Base-by-base conservation (phyloP, 1,140 invertebrate species). In the Melitaea cinxia region DNA sequence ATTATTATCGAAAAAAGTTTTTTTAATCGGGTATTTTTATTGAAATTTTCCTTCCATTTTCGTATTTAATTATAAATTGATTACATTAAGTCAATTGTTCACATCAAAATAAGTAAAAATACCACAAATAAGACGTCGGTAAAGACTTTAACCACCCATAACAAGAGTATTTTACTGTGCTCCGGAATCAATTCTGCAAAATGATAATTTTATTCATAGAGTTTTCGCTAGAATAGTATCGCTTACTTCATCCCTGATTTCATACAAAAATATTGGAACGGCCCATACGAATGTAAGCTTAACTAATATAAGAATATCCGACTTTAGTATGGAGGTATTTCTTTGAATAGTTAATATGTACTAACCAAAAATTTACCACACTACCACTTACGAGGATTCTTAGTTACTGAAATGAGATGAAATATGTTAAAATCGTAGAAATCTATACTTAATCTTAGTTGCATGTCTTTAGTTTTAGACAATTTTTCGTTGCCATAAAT, bases 151-250 rank as follows among this genome's bases (percentile, higher is more conserved):
- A 59, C 57, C 52, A 66, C 57, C 49, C 64, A 79, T 82, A 75
- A 77, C 77, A 73, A 75, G 75, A 85, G 80, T 82, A 87, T 86
- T 88, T 87, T 85, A 86, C 83, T 85, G 76, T 78, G 73, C 79
- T 79, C 75, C 83, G 80, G 80, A 90, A 90, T 90, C 88, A 90
- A 90, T 90, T 90, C 85, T 80, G 81, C 81, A 83, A 87, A 90
- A 90, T 85, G 88, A 90, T 90, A 90, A 90, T 90, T 90, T 90
- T 88, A 90, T 90, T 88, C 85, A 90, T 90, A 88, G 88, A 90
- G 85, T 88, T 85, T 77, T 82, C 78, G 85, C 82, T 83, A 83
- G 85, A 83, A 87, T 84, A 79, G 88, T 88, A 88, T 86, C 78
- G 88, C 78, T 88, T 86, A 88, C 86, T 90, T 90, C 88, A 79